A percentile compares a stretch with the other conserved stretches of the same genome.
Evolutionary conservation across 2,888 invertebrate genomes (phyloP).

Genomic region (Unio pictorum): DNA sequence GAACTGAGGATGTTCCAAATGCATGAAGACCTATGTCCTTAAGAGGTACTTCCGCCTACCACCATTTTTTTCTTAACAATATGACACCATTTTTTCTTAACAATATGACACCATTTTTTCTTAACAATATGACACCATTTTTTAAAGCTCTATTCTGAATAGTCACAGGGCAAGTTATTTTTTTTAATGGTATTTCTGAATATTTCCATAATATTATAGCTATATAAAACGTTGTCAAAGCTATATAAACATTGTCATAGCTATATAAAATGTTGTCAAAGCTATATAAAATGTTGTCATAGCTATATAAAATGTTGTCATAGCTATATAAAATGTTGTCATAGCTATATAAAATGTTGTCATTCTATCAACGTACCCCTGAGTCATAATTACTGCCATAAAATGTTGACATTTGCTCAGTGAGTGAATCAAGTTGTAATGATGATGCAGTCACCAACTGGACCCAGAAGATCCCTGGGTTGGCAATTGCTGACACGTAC

Average conservation of each 20-base stretch:
- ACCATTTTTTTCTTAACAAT: too few relatives aligned
- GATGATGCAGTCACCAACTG: constrained; percentile 83
- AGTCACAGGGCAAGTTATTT: too few relatives aligned
- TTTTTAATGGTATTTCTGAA: too few relatives aligned
- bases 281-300: neutral
- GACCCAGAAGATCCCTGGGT: constrained; percentile 87
- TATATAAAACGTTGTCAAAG: neutral
- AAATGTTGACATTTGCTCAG: constrained; percentile 86
- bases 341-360: neutral
- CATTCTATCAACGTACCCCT: constrained; percentile 18
- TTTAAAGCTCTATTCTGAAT: too few relatives aligned
- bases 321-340: neutral
- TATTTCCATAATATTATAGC: neutral
- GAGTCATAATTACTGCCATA: constrained; percentile 73
- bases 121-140: too few relatives aligned
- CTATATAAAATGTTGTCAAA: neutral
- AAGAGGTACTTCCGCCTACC: too few relatives aligned
- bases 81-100: too few relatives aligned
- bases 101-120: too few relatives aligned
- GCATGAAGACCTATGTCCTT: too few relatives aligned
- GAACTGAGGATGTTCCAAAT: too few relatives aligned
- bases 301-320: neutral
- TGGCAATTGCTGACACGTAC: constrained; percentile 88
- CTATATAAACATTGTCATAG: too few relatives aligned
- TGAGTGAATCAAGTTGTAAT: constrained; percentile 84